These are phyloP conservation scores for Ceratosolen fusciceps DNA, from an alignment of 1,140 invertebrate species.

Conservation along the genomic window DNA sequence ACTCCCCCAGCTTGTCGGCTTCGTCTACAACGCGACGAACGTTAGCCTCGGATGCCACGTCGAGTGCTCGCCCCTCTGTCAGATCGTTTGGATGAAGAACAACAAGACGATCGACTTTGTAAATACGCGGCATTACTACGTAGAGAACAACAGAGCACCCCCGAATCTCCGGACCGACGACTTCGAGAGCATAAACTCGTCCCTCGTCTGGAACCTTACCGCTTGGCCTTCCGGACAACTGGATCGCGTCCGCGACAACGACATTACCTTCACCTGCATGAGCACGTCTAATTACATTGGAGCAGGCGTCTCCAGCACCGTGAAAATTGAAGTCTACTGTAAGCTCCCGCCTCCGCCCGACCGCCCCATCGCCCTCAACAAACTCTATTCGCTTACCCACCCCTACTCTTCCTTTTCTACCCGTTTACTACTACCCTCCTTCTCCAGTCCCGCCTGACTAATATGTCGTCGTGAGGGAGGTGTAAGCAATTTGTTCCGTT, in stretches of 20 bases:
- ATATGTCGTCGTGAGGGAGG: no score
- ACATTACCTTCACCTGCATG: conserved; percentile 84
- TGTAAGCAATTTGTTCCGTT: no score
- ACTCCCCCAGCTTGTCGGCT: conserved; percentile 85
- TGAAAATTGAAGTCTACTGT: conserved; percentile 91
- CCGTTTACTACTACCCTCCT: no score
- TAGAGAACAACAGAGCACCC: conserved; percentile 74
- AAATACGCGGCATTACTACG: conserved; percentile 78
- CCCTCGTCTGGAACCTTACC: conserved; percentile 86
- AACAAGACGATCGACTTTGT: conserved; percentile 76
- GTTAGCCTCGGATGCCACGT: conserved; percentile 88
- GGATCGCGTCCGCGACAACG: conserved; percentile 82
- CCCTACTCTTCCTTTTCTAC: no score
- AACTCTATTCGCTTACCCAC: no score
- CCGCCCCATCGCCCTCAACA: conserved; percentile 82
- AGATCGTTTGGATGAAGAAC: conserved; percentile 87
- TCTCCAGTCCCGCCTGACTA: no score
- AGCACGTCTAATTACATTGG: conserved; percentile 84
- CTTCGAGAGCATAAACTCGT: conserved; percentile 89
- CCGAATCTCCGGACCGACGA: conserved; percentile 83
- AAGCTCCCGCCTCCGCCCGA: conserved; percentile 88
- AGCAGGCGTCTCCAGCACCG: conserved; percentile 82
- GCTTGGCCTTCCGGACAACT: conserved; percentile 84
- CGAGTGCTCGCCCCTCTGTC: conserved; percentile 89
- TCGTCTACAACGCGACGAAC: conserved; percentile 79